These are phyloP conservation scores for Archips crataeganus DNA, from an alignment of 2,888 invertebrate genomes.

Conservation along the genomic window DNA sequence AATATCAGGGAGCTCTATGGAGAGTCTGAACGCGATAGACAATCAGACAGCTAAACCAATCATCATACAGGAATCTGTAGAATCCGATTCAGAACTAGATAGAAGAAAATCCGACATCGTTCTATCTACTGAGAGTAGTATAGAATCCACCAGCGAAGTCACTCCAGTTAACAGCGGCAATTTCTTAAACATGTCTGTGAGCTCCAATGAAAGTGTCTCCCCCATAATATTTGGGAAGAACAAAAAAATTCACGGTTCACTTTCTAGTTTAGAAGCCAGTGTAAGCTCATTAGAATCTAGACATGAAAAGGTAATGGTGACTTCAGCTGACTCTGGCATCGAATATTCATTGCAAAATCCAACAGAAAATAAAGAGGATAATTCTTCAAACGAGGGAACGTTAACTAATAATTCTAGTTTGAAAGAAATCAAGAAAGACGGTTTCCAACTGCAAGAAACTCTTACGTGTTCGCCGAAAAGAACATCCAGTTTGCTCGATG, in stretches of 20 bases:
- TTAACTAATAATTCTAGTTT: conserved; percentile 79
- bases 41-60: conserved; percentile 53
- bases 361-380: conserved; percentile 71
- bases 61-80: conserved; percentile 57
- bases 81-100: conserved; percentile 64
- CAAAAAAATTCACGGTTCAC: conserved; percentile 76
- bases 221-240: conserved; percentile 76
- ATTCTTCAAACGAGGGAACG: conserved; percentile 81
- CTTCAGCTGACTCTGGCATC: conserved; percentile 81
- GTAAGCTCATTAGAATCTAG: conserved; percentile 81
- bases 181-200: conserved; percentile 74
- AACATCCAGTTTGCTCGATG: conserved; percentile 75
- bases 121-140: conserved; percentile 73
- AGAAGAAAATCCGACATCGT: conserved; percentile 66
- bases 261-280: conserved; percentile 81
- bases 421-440: conserved; percentile 65
- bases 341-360: conserved; percentile 78
- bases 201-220: conserved; percentile 81
- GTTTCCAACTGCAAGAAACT: conserved; percentile 59
- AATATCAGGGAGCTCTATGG: conserved; percentile 81
- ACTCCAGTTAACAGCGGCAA: conserved; percentile 71
- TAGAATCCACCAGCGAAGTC: conserved; percentile 76
- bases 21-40: conserved; percentile 74
- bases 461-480: conserved; percentile 72
- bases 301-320: conserved; percentile 75